phyloP scores from a whole-genome alignment of 2,888 invertebrate species.

The Rapana venosa region DNA sequence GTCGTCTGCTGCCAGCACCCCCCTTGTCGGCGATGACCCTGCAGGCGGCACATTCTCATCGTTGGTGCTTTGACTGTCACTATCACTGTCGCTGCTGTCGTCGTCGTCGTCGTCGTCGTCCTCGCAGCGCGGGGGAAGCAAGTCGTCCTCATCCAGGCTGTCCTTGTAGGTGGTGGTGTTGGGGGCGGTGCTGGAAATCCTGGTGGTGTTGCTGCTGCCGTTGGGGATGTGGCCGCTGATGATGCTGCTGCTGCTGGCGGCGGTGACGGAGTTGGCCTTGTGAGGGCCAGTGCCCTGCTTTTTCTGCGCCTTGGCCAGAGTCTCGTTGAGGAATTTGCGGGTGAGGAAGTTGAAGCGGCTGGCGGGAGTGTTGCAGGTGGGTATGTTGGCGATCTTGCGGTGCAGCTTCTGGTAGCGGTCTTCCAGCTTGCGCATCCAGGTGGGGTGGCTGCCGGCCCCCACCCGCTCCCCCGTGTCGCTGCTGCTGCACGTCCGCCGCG shows the following conservation, averaged over 20 bases:
- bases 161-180: slow-evolving; percentile 27
- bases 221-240: too few species aligned
- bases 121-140: not conserved
- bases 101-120: not conserved
- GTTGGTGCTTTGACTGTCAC: not conserved
- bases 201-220: not conserved
- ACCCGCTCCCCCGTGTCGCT: not conserved
- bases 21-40: not conserved
- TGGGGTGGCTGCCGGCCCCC: not conserved
- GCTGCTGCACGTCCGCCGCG: not conserved
- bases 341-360: slow-evolving; percentile 32
- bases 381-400: slow-evolving; percentile 60
- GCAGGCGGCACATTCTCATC: slow-evolving; percentile 17
- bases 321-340: slow-evolving; percentile 12
- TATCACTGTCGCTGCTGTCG: not conserved
- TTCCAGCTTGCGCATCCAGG: slow-evolving; percentile 34
- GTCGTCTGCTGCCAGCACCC: not conserved
- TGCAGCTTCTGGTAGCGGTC: slow-evolving; percentile 70
- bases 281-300: not conserved
- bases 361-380: slow-evolving; percentile 34
- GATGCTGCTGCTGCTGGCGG: not conserved
- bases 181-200: not conserved
- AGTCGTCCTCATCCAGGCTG: not conserved
- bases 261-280: not conserved
- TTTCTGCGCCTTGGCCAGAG: slow-evolving; percentile 22